Percentiles rank a stretch among this genome's conserved stretches.
phyloP scores from a whole-genome alignment of 2,113 vertebrate genomes.

The Callionymus lyra region DNA sequence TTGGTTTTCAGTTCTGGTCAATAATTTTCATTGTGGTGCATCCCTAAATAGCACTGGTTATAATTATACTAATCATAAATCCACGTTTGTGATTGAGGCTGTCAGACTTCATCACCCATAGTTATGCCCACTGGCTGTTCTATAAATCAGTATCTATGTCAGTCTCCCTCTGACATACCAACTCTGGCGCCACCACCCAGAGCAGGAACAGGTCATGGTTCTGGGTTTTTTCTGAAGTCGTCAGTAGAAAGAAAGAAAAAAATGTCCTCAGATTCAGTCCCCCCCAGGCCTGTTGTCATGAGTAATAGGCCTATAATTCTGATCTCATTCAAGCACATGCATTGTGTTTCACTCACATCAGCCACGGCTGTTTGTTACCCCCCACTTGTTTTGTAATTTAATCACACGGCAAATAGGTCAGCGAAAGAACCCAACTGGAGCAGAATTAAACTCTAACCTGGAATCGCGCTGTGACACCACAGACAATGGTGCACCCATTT shows the following conservation, averaged over 20 bases:
- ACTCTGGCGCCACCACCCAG: conserved; percentile 28
- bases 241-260: conserved; percentile 19
- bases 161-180: conserved; percentile 24
- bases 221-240: conserved; percentile 32
- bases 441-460: conserved; percentile 49
- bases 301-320: conserved; percentile 48
- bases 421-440: conserved; percentile 51
- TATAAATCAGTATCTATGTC: conserved; percentile 16
- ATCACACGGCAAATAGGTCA: conserved; percentile 50
- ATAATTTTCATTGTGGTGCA: too few species aligned
- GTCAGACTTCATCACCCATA: too few species aligned
- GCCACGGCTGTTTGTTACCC: conserved; percentile 29
- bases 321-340: conserved; percentile 34
- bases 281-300: conserved; percentile 41
- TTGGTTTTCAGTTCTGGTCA: too few species aligned
- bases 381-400: conserved; percentile 39
- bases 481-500: conserved; percentile 33
- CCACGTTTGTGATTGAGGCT: too few species aligned
- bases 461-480: conserved; percentile 35
- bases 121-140: too few species aligned
- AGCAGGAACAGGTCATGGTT: conserved; percentile 37
- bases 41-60: too few species aligned
- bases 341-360: conserved; percentile 44
- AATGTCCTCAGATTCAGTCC: conserved; percentile 27
- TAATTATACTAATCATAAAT: too few species aligned